Conservation (phyloP, 2,113 vertebrate species). For the Tetrax tetrax region DNA sequence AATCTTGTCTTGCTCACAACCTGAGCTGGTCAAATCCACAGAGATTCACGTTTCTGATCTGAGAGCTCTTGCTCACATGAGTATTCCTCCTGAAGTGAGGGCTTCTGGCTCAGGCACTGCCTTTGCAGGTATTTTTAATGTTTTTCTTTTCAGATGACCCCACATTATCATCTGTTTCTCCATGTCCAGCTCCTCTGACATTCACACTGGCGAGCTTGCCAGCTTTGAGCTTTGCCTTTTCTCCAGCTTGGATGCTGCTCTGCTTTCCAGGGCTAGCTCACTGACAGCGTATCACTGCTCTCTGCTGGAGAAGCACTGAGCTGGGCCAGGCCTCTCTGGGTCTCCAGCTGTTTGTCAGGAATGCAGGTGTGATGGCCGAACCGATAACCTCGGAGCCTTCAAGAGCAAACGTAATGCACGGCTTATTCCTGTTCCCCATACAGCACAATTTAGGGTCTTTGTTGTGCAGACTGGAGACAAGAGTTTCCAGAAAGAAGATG, state of each 20-base stretch:
- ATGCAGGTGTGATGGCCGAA: constrained; percentile 67
- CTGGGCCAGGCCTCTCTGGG: constrained; percentile 7
- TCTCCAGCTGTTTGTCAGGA: constrained; percentile 47
- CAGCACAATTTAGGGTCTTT: not conserved
- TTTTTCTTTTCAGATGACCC: not conserved
- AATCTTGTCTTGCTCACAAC: not conserved
- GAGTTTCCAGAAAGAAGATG: constrained; percentile 2
- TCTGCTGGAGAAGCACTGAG: constrained; percentile 82
- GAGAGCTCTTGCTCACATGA: not conserved
- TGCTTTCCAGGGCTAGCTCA: constrained; percentile 60
- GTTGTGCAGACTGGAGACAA: not conserved
- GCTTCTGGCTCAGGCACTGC: not conserved
- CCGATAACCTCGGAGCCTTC: constrained; percentile 37
- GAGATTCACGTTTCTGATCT: not conserved
- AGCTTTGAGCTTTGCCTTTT: constrained; percentile 57
- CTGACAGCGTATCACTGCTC: constrained; percentile 81
- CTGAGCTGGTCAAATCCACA: not conserved
- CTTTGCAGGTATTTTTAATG: not conserved
- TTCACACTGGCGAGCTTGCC: constrained; percentile 19
- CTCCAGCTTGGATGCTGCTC: constrained; percentile 18
- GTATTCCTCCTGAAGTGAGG: not conserved
- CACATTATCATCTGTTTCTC: not conserved
- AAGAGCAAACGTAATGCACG: not conserved
- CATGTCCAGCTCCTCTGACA: not conserved
- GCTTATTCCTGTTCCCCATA: not conserved